phyloP scores from a whole-genome alignment of 2,113 vertebrate species.

The Hypocryptadius cinnamomeus region DNA sequence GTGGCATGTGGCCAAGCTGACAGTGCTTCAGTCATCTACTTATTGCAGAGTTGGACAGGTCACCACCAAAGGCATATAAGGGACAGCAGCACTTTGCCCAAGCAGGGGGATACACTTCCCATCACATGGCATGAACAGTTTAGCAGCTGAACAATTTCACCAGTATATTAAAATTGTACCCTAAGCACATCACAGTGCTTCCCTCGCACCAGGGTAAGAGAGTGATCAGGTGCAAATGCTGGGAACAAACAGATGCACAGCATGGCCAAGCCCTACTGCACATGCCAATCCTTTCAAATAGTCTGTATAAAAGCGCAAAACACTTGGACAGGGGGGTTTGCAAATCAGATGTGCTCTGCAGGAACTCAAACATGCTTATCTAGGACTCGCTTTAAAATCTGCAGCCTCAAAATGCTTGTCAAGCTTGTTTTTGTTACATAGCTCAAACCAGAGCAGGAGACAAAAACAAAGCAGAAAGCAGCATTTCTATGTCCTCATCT shows the following conservation, averaged over 20 bases:
- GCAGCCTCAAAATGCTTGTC: slow-evolving; percentile 26
- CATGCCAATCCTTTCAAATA: background rate
- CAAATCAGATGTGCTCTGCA: background rate
- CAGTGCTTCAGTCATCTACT: background rate
- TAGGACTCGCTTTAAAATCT: background rate
- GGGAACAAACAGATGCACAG: background rate
- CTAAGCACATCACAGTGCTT: background rate
- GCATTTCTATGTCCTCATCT: background rate
- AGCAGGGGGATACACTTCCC: background rate
- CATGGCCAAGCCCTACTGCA: background rate
- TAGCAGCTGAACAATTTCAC: background rate
- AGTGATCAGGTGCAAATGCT: background rate
- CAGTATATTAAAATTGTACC: background rate
- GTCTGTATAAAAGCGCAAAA: background rate
- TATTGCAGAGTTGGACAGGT: background rate
- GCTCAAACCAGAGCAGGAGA: background rate
- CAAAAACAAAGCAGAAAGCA: background rate
- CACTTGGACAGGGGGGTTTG: background rate
- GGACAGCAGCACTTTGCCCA: background rate
- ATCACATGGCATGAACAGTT: background rate
- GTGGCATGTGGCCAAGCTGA: accelerated
- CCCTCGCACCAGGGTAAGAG: background rate
- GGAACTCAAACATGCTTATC: background rate
- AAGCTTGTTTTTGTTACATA: background rate
- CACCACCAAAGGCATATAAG: background rate